These are phyloP conservation scores for Chrysomallon squamiferum DNA, from an alignment of 1,140 invertebrate genomes.

Conservation along the genomic window DNA sequence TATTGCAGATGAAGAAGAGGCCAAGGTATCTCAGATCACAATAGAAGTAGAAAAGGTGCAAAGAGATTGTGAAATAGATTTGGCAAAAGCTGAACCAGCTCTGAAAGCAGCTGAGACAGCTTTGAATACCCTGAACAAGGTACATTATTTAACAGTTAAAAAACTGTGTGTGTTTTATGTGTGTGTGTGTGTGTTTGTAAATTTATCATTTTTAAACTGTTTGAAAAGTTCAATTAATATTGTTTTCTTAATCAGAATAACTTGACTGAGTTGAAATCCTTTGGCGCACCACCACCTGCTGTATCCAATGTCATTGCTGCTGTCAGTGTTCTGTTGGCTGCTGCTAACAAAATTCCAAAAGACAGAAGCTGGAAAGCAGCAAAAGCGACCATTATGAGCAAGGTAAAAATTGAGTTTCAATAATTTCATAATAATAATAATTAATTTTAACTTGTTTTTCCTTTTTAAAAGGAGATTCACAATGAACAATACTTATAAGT, in stretches of 20 bases:
- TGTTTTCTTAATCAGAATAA: slow-evolving; percentile 68
- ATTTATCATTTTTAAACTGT: too few relatives aligned
- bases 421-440: too few relatives aligned
- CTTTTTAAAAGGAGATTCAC: too few relatives aligned
- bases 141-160: slow-evolving; percentile 34
- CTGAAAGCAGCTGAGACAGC: slow-evolving; percentile 91
- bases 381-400: slow-evolving; percentile 88
- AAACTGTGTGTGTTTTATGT: background rate
- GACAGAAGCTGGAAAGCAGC: slow-evolving; percentile 96
- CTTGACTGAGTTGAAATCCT: slow-evolving; percentile 95
- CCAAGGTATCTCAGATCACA: slow-evolving; percentile 89
- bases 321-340: slow-evolving; percentile 93
- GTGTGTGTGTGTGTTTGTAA: too few relatives aligned
- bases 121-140: slow-evolving; percentile 95
- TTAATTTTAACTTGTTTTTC: too few relatives aligned
- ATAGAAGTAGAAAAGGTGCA: slow-evolving; percentile 94
- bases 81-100: slow-evolving; percentile 94
- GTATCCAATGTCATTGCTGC: slow-evolving; percentile 93
- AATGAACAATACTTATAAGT: too few relatives aligned
- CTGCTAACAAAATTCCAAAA: slow-evolving; percentile 88
- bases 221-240: too few relatives aligned
- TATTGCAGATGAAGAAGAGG: slow-evolving; percentile 91
- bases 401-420: slow-evolving; percentile 68
- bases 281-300: slow-evolving; percentile 78
- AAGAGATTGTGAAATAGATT: slow-evolving; percentile 90